Conservation (phyloP, 2,113 vertebrate species). For the Cacatua alba region DNA sequence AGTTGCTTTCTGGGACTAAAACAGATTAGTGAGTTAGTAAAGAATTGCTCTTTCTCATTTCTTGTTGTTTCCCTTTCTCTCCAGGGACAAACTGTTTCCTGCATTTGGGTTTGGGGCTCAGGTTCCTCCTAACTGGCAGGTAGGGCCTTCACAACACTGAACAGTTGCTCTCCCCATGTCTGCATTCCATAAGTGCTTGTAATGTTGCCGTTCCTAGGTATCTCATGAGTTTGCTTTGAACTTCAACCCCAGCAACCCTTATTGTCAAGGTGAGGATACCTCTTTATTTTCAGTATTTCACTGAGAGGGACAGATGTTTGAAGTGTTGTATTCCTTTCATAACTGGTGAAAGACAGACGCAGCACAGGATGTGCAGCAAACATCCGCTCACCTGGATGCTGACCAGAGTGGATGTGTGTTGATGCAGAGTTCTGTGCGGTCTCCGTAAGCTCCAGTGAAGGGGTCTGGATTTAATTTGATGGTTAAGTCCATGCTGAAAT, state of each 20-base stretch:
- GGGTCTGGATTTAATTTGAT: not conserved
- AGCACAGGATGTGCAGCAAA: not conserved
- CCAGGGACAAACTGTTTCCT: constrained; percentile 91
- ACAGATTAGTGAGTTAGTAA: not conserved
- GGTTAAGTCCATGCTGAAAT: not conserved
- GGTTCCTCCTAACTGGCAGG: constrained; percentile 89
- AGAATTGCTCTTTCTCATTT: not conserved
- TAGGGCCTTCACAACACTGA: not conserved
- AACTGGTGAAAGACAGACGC: not conserved
- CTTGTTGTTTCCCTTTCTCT: not conserved
- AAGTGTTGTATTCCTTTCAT: not conserved
- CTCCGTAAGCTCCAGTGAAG: not conserved
- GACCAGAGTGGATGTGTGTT: not conserved
- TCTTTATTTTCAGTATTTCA: not conserved
- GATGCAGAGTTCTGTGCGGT: not conserved
- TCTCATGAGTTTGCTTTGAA: constrained; percentile 95
- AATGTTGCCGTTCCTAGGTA: constrained; percentile 73
- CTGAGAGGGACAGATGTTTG: not conserved
- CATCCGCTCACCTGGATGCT: not conserved
- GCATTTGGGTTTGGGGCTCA: constrained; percentile 94
- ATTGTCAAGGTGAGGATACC: constrained; percentile 84
- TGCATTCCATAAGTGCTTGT: not conserved
- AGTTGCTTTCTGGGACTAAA: not conserved
- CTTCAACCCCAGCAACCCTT: constrained; percentile 87
- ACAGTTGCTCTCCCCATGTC: not conserved